Evolutionary conservation across 2,797 vertebrate genomes (phyloP).

Genomic region (Cuniculus paca): DNA sequence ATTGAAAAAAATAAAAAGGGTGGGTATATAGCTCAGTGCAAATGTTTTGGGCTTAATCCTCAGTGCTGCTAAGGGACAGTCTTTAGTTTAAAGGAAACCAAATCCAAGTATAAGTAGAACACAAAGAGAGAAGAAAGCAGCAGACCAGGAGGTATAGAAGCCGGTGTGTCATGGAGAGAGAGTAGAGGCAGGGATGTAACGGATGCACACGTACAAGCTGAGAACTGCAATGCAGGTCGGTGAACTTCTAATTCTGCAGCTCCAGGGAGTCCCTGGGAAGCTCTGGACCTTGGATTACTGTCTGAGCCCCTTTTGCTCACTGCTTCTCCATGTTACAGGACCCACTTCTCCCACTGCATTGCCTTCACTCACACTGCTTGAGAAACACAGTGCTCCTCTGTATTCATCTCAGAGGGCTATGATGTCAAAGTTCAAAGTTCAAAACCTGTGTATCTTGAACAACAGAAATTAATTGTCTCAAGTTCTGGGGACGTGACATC

Average conservation of each 20-base stretch:
- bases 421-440: background rate
- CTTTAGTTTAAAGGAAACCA: background rate
- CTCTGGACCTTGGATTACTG: background rate
- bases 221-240: background rate
- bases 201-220: too few species aligned
- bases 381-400: background rate
- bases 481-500: background rate
- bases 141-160: background rate
- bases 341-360: background rate
- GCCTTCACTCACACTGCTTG: background rate
- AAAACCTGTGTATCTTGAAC: background rate
- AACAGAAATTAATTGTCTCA: background rate
- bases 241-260: background rate
- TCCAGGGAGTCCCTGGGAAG: rapidly evolving
- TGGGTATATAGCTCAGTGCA: background rate
- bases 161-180: background rate
- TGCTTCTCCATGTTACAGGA: background rate
- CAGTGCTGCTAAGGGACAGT: background rate
- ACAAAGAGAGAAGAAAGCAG: background rate
- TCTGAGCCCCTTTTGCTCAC: background rate
- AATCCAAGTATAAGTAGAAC: background rate
- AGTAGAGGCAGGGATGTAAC: background rate
- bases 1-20: background rate
- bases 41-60: background rate
- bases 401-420: background rate